Conservation (phyloP, 2,888 invertebrate species). For the Flabesymbios commensalis region DNA sequence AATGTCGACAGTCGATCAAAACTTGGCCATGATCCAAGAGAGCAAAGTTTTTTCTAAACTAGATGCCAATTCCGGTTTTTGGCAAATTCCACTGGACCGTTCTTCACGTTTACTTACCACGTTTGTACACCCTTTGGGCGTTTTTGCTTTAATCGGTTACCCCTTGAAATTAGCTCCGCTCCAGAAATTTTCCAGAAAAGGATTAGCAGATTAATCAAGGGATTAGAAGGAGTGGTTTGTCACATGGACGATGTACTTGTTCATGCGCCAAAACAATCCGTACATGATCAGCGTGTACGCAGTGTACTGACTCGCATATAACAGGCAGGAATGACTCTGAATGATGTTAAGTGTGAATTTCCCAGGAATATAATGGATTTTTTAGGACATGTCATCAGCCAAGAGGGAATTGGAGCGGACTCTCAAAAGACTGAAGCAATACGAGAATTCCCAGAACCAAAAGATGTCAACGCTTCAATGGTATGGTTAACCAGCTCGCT, state of each 20-base stretch:
- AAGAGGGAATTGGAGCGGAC: constrained; percentile 19
- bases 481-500: constrained; percentile 31
- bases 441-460: constrained; percentile 15
- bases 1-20: constrained; percentile 19
- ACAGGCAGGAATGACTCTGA: constrained; percentile 28
- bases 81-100: no score
- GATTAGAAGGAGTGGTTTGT: constrained; percentile 21
- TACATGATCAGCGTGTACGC: constrained; percentile 23
- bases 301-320: constrained; percentile 14
- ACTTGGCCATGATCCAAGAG: constrained; percentile 13
- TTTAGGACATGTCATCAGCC: constrained; percentile 28
- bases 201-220: constrained; percentile 24
- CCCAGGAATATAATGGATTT: constrained; percentile 16
- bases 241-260: constrained; percentile 35
- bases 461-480: constrained; percentile 17
- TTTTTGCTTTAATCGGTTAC: constrained; percentile 29
- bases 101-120: no score
- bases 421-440: constrained; percentile 20
- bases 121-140: constrained; percentile 19
- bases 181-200: constrained; percentile 19
- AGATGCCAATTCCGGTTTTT: no score
- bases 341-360: constrained; percentile 34
- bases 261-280: constrained; percentile 9
- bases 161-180: constrained; percentile 18
- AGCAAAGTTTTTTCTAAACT: constrained; percentile 30